These are phyloP conservation scores for Coptodon rendalli DNA, from an alignment of 2,113 vertebrate genomes.

Conservation along the genomic window DNA sequence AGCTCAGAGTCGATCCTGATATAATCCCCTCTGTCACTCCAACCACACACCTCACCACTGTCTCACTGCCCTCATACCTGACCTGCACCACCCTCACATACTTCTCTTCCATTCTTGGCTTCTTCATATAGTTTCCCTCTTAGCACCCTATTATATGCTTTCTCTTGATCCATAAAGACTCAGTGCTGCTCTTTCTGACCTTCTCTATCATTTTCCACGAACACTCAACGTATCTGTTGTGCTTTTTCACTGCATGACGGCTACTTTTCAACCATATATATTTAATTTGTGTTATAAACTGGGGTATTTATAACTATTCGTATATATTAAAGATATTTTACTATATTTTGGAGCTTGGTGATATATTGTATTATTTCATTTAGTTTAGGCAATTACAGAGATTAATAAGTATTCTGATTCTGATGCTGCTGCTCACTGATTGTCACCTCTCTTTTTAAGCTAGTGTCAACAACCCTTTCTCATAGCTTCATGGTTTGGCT, in stretches of 20 bases:
- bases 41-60: not conserved
- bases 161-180: not conserved
- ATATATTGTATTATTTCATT: not conserved
- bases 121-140: not conserved
- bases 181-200: not conserved
- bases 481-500: not conserved
- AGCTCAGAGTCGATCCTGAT: not conserved
- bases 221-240: not conserved
- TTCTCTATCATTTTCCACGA: not conserved
- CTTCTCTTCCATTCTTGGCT: not conserved
- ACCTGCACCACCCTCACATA: not conserved
- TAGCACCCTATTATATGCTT: not conserved
- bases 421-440: not conserved
- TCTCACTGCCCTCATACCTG: not conserved
- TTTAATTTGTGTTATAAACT: not conserved
- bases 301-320: not conserved
- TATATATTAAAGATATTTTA: not conserved
- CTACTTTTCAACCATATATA: not conserved
- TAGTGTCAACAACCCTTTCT: accelerated
- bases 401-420: not conserved
- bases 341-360: not conserved
- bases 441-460: not conserved
- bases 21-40: not conserved
- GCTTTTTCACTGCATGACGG: not conserved
- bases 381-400: not conserved